Conservation (phyloP, 2,797 vertebrate species). For the Takifugu rubripes region DNA sequence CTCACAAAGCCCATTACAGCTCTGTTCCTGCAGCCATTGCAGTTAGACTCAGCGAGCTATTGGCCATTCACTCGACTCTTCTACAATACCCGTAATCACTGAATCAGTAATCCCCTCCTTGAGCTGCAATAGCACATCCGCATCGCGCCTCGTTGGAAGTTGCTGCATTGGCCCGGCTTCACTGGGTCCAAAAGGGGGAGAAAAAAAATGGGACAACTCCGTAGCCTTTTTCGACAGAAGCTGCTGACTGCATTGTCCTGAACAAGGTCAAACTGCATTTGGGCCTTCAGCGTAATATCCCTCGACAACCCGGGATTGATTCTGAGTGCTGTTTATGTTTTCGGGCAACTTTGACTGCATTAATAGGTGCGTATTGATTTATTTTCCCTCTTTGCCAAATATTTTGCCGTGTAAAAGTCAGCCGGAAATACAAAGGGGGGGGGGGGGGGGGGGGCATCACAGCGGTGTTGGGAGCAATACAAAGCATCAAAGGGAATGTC, state of each 20-base stretch:
- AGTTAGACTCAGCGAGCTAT: constrained; percentile 61
- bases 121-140: constrained; percentile 49
- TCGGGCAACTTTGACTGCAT: constrained; percentile 24
- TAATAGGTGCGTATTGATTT: constrained; percentile 32
- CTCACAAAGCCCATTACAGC: constrained; percentile 56
- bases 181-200: constrained; percentile 22
- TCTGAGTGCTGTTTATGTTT: constrained; percentile 29
- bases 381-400: neutral
- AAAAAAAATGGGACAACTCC: constrained; percentile 29
- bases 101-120: constrained; percentile 68
- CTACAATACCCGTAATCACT: constrained; percentile 68
- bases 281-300: neutral
- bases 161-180: constrained; percentile 51
- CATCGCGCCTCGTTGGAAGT: constrained; percentile 45
- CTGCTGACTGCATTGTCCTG: constrained; percentile 56
- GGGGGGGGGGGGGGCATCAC: constrained; percentile 19
- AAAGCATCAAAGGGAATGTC: constrained; percentile 59
- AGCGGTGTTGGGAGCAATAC: constrained; percentile 46
- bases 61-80: constrained; percentile 52
- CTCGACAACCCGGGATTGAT: too few relatives aligned
- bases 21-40: constrained; percentile 45
- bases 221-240: constrained; percentile 29
- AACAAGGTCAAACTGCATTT: constrained; percentile 61
- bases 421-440: neutral
- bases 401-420: neutral